These are phyloP conservation scores for Bradypodion pumilum DNA, from an alignment of 2,797 vertebrate species.

Conservation along the genomic window DNA sequence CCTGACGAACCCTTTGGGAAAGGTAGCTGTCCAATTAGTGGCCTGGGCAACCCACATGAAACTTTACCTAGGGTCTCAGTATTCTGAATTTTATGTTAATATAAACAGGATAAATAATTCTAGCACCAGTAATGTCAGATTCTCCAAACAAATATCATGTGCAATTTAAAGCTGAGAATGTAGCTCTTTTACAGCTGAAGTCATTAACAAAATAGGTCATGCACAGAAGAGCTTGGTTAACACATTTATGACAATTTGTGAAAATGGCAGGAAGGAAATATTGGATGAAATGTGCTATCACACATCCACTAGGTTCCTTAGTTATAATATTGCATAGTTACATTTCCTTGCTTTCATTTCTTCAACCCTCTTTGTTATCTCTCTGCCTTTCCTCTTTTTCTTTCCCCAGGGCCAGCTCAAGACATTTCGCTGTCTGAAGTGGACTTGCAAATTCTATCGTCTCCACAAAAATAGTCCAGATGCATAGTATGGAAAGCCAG, in stretches of 20 bases:
- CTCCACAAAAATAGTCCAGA: neutral
- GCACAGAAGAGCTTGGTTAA: neutral
- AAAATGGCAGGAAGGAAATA: neutral
- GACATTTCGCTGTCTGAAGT: neutral
- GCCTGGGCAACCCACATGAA: too few relatives aligned
- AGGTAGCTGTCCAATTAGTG: too few relatives aligned
- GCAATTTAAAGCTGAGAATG: neutral
- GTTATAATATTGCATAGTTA: neutral
- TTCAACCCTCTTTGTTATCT: neutral
- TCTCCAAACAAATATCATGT: neutral
- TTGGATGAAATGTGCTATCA: slow-evolving; percentile 7
- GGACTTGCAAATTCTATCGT: neutral
- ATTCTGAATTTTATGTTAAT: neutral
- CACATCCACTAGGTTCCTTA: neutral
- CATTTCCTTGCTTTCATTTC: neutral
- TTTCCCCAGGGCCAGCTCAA: neutral
- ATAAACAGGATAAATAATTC: neutral
- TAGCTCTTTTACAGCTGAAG: neutral
- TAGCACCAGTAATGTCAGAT: neutral
- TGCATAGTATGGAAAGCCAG: neutral
- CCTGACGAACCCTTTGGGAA: too few relatives aligned
- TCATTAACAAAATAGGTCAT: slow-evolving; percentile 25
- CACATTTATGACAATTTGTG: slow-evolving; percentile 3
- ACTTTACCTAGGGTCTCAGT: neutral
- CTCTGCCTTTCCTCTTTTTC: neutral